Evolutionary conservation across 2,888 invertebrate species (phyloP), one percentile per base, ranked within the genome.

Genomic region (Orchesellides sinensis): DNA sequence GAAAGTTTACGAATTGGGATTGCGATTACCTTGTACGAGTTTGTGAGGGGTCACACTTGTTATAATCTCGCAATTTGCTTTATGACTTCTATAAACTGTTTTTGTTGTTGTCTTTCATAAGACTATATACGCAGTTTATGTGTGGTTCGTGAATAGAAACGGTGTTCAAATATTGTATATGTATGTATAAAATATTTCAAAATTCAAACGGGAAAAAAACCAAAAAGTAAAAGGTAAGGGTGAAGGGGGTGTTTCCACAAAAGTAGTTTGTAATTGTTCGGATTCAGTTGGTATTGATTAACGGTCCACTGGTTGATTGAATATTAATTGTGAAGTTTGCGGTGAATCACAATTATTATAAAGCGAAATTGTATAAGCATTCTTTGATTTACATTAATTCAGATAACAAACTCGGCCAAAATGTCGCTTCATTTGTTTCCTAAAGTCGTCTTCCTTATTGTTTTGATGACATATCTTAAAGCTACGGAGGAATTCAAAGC

Each of bases 401-500:
- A 14, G 61, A 19, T 23, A 10, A 21, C 14, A 23, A 23, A 14
- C 54, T 8, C 21, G 12, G 47, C 10, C 77, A 52, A 27, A 4
- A 83, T 83, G 83, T 80, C 80, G 0, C 49, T 84, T n/a, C 69
- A 70, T 47, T 27, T 84, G 2, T 84, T 84, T 19, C 84, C 84
- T 6, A 84, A 84, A 77, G 84, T 80, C 12, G 84, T 84, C 12
- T 84, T 84, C 56, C 49, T 84, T 23, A 59, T 84, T 21, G 81
- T 84, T 12, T 52, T 84, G 4, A 73, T 84, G 74, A 72, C 81
- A 2, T 84, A 84, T 54, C 45, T 84, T 47, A 84, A 84, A 47
- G 77, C 81, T 4, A 84, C 84, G 4, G 83, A 83, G 14, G 84
- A 84, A 52, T 73, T 73, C 27, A 84, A 84, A 45, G 84, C 84